A percentile compares a stretch with the other conserved stretches of the same genome.
Evolutionary conservation across 1,140 invertebrate species (phyloP).

Genomic region (Schlechtendalia chinensis): DNA sequence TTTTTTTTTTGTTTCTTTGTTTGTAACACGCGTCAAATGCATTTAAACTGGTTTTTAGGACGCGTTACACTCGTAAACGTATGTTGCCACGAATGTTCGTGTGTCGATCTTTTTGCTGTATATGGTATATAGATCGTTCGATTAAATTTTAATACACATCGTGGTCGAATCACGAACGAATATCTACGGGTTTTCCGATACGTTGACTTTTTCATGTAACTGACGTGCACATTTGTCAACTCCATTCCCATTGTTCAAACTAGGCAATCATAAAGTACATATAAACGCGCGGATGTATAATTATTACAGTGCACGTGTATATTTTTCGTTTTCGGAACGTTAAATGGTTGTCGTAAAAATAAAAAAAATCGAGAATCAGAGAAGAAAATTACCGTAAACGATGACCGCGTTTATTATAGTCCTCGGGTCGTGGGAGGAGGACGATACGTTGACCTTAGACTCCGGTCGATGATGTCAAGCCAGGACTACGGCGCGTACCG

Average conservation of each 20-base stretch:
- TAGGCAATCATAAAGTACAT: no score
- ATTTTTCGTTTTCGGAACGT: background rate
- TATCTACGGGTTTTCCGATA: no score
- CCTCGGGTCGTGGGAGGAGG: constrained; percentile 45
- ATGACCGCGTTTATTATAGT: constrained; percentile 14
- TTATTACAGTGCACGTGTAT: background rate
- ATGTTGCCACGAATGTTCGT: background rate
- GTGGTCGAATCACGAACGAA: no score
- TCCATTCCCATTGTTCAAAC: no score
- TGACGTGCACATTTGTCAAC: no score
- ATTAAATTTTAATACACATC: no score
- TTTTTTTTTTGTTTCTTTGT: no score
- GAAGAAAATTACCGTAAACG: constrained; percentile 21
- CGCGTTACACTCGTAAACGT: background rate
- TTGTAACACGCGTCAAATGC: background rate
- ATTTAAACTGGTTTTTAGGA: background rate
- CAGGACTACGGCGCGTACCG: background rate
- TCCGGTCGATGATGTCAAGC: constrained; percentile 40
- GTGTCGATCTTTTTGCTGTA: background rate
- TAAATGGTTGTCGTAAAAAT: background rate
- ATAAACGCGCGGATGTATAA: no score
- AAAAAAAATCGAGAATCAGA: background rate
- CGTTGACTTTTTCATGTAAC: no score
- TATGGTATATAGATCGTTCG: no score
- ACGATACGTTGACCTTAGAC: constrained; percentile 48